Percentiles rank a stretch among this genome's conserved stretches.
Evolutionary conservation across 2,888 invertebrate species (phyloP).

Genomic region (Drosophila cracens): DNA sequence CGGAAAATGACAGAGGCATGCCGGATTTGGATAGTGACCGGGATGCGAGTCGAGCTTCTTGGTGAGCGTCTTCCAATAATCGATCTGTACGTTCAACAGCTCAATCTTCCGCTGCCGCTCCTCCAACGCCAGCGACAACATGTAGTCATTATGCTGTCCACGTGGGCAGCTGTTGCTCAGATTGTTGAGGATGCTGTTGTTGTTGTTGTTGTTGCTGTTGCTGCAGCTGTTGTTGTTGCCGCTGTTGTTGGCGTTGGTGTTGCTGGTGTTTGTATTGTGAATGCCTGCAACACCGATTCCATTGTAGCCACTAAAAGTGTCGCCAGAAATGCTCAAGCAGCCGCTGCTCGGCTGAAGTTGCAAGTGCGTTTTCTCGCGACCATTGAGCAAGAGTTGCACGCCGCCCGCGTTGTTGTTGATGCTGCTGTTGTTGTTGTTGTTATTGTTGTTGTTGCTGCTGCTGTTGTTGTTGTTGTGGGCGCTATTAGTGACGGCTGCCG

Average conservation of each 20-base stretch:
- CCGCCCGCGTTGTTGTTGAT: background rate
- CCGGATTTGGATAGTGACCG: conserved; percentile 79
- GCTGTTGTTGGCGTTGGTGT: conserved; percentile 1
- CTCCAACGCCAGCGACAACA: conserved; percentile 83
- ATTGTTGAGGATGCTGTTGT: conserved; percentile 23
- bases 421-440: conserved; percentile 1
- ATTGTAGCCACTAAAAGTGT: conserved; percentile 63
- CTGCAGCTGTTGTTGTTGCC: conserved; percentile 9
- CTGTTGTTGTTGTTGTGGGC: conserved; percentile 7
- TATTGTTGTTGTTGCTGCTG: conserved; percentile 9
- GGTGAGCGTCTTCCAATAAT: conserved; percentile 84
- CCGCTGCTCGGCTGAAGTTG: conserved; percentile 22
- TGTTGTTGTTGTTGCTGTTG: conserved; percentile 16
- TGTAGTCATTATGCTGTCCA: conserved; percentile 77
- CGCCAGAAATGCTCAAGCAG: conserved; percentile 50
- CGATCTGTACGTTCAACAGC: conserved; percentile 83
- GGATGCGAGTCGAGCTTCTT: conserved; percentile 81
- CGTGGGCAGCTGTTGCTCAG: conserved; percentile 30
- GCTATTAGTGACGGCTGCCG: conserved; percentile 34
- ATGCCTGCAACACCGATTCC: conserved; percentile 43
- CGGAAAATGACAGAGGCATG: conserved; percentile 82
- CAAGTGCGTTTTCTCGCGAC: conserved; percentile 45
- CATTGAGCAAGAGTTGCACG: conserved; percentile 62
- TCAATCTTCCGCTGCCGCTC: conserved; percentile 84
- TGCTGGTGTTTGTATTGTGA: conserved; percentile 15